phyloP scores from a whole-genome alignment of 2,113 vertebrate species.

The Tetraodon nigroviridis region DNA sequence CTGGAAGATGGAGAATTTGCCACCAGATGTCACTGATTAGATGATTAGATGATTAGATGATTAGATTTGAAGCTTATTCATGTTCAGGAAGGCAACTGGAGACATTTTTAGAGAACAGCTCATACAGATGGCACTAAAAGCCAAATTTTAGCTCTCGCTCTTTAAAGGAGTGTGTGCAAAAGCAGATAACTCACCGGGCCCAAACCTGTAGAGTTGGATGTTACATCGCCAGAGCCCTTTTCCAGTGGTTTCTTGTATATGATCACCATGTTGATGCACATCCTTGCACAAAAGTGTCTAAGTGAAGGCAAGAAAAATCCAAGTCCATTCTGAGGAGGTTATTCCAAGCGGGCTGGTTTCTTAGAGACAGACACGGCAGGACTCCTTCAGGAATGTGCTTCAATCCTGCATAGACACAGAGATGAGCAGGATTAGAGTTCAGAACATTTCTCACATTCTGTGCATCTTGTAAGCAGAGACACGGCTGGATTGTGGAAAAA shows the following conservation, averaged over 20 bases:
- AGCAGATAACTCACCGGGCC: slow-evolving; percentile 75
- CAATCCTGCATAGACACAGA: slow-evolving; percentile 62
- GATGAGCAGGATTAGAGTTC: slow-evolving; percentile 53
- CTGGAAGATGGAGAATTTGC: slow-evolving; percentile 7
- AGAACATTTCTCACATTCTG: slow-evolving; percentile 55
- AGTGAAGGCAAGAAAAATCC: slow-evolving; percentile 43
- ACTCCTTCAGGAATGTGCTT: slow-evolving; percentile 53
- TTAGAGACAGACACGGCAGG: slow-evolving; percentile 40
- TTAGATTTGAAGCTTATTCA: slow-evolving; percentile 6
- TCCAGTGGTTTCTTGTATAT: slow-evolving; percentile 85
- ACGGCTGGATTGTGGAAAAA: slow-evolving; percentile 14
- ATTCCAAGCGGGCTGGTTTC: slow-evolving; percentile 45
- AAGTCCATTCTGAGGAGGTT: slow-evolving; percentile 52
- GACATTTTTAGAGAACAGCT: too few relatives aligned
- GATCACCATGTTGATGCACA: slow-evolving; percentile 84
- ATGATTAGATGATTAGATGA: too few relatives aligned
- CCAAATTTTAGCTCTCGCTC: slow-evolving; percentile 8
- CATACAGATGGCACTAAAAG: slow-evolving; percentile 1
- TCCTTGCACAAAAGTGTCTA: slow-evolving; percentile 59
- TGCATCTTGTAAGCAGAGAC: slow-evolving; percentile 31
- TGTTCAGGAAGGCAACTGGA: too few relatives aligned
- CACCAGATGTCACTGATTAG: slow-evolving; percentile 26
- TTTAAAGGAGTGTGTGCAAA: slow-evolving; percentile 4
- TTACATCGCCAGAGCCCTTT: slow-evolving; percentile 79
- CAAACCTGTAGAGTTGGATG: slow-evolving; percentile 67